These are phyloP conservation scores for Nemopilema nomurai DNA, from an alignment of 30 jellyfish, hydroid and myxozoan genomes.

Conservation along the genomic window DNA sequence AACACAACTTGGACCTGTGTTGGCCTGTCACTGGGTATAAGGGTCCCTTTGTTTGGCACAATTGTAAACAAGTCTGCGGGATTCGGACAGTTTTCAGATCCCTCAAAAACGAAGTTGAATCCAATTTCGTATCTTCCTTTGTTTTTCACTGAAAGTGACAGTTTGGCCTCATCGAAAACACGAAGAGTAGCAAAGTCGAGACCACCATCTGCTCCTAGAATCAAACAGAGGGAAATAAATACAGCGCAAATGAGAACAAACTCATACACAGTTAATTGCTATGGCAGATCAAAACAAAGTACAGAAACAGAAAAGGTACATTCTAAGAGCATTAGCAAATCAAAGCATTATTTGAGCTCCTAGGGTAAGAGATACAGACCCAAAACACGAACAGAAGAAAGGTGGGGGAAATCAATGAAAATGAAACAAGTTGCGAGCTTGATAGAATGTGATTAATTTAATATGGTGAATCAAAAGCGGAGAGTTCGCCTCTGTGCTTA, in stretches of 20 bases:
- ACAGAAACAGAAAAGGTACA: no score
- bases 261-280: background rate
- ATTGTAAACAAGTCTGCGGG: conserved; percentile 69
- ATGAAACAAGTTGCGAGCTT: no score
- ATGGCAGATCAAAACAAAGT: background rate
- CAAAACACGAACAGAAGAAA: no score
- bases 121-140: conserved; percentile 96
- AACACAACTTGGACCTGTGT: conserved; percentile 90
- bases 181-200: conserved; percentile 89
- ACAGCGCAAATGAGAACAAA: background rate
- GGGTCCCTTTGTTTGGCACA: conserved; percentile 80
- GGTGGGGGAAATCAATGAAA: no score
- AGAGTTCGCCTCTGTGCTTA: no score
- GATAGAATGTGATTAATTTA: no score
- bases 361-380: no score
- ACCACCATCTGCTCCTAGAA: conserved; percentile 97
- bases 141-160: conserved; percentile 83
- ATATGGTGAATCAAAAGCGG: no score
- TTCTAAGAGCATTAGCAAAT: no score
- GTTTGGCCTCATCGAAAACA: conserved; percentile 93
- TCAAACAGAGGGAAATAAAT: background rate
- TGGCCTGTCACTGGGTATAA: conserved; percentile 94
- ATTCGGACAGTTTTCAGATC: conserved; percentile 45
- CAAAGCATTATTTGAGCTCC: no score
- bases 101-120: conserved; percentile 68